phyloP scores from a whole-genome alignment of 2,113 vertebrate genomes.

The Prunella fulvescens region DNA sequence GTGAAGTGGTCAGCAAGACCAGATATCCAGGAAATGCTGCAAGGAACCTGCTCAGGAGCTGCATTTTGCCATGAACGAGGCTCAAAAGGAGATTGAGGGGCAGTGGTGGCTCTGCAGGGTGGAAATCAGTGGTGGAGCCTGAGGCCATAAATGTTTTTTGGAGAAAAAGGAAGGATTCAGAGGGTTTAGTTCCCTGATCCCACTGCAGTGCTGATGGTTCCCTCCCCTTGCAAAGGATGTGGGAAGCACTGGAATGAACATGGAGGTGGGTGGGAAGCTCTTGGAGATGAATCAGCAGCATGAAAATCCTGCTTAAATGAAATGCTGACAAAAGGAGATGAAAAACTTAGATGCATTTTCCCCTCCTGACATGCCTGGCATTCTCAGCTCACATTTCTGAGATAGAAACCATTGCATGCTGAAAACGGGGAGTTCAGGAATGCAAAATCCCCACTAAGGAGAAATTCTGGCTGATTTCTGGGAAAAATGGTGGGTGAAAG shows the following conservation, averaged over 20 bases:
- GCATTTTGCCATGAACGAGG: not conserved
- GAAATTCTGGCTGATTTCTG: not conserved
- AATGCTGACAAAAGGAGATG: not conserved
- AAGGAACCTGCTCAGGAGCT: not conserved
- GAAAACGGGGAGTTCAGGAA: not conserved
- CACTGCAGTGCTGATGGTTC: accelerated
- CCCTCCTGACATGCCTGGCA: not conserved
- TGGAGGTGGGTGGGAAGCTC: not conserved
- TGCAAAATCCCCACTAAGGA: not conserved
- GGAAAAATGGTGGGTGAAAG: not conserved
- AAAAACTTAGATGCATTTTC: not conserved
- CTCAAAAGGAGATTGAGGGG: not conserved
- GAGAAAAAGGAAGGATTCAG: not conserved
- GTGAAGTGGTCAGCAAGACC: not conserved
- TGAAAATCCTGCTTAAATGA: not conserved
- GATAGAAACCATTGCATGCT: not conserved
- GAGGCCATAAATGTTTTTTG: not conserved
- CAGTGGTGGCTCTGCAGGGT: not conserved
- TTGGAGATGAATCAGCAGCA: not conserved
- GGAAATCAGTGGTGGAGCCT: not conserved
- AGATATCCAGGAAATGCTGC: not conserved
- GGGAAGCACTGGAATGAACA: not conserved
- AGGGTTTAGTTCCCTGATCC: not conserved
- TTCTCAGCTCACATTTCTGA: not conserved
- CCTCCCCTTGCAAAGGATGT: not conserved